Evolutionary conservation across 2,113 vertebrate species (phyloP).

Genomic region (Indicator maculatus): DNA sequence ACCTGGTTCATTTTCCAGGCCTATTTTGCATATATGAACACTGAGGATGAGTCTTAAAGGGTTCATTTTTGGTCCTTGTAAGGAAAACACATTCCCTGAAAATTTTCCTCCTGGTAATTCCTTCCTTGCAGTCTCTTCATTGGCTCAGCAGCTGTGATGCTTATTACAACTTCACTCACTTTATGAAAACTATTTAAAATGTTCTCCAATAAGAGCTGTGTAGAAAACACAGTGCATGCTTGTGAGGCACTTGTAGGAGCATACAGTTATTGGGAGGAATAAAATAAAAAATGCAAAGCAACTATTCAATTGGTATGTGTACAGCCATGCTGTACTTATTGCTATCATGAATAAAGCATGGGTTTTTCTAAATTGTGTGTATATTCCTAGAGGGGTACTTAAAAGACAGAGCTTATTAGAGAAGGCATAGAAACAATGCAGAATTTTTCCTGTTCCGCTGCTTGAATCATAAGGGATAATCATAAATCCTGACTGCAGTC

Average conservation of each 20-base stretch:
- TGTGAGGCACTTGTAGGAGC: constrained; percentile 17
- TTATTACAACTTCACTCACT: constrained; percentile 13
- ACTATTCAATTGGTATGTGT: background rate
- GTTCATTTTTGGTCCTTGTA: background rate
- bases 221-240: background rate
- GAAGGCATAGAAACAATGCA: background rate
- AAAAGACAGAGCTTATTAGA: constrained; percentile 39
- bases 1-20: background rate
- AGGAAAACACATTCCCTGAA: background rate
- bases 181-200: constrained; percentile 30
- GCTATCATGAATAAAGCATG: constrained; percentile 44
- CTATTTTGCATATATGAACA: background rate
- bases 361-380: constrained; percentile 47
- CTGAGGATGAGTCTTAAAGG: background rate
- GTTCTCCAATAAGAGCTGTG: background rate
- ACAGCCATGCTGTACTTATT: background rate
- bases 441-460: background rate
- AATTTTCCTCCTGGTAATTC: background rate
- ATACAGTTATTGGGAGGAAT: constrained; percentile 25
- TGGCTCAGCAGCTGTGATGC: background rate
- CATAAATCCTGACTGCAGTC: constrained; percentile 12
- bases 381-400: constrained; percentile 41
- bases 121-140: background rate
- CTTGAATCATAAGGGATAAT: background rate
- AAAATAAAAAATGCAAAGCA: constrained; percentile 44